Evolutionary conservation across 2,888 invertebrate genomes (phyloP).

Genomic region (Ochropleura leucogaster): DNA sequence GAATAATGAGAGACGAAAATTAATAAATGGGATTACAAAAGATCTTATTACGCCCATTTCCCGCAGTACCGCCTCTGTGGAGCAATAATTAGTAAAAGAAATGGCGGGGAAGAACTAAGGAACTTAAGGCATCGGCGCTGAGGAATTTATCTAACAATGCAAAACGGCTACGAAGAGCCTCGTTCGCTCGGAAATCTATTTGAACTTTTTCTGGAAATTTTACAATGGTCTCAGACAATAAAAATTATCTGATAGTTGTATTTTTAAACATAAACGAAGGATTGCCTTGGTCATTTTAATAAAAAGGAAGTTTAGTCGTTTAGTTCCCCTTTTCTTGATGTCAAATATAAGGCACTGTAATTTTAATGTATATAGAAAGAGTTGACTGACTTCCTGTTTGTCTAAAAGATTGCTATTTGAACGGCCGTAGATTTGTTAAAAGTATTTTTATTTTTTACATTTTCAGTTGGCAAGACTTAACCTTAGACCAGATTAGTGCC

Average conservation of each 20-base stretch:
- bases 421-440: not conserved
- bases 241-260: slow-evolving; percentile 55
- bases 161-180: slow-evolving; percentile 33
- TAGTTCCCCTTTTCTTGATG: not conserved
- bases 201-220: slow-evolving; percentile 50
- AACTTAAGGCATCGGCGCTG: slow-evolving; percentile 54
- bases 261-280: slow-evolving; percentile 21
- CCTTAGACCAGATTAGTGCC: no score
- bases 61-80: slow-evolving; percentile 77
- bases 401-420: not conserved
- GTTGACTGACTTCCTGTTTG: not conserved
- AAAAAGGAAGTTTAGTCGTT: not conserved
- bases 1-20: slow-evolving; percentile 76
- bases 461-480: no score
- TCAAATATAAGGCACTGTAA: not conserved
- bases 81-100: slow-evolving; percentile 84
- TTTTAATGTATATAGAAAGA: not conserved
- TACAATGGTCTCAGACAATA: slow-evolving; percentile 47
- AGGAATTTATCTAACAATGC: slow-evolving; percentile 63
- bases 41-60: slow-evolving; percentile 85
- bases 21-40: slow-evolving; percentile 82
- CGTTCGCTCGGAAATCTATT: slow-evolving; percentile 51
- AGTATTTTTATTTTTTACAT: no score
- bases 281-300: slow-evolving; percentile 3
- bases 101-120: slow-evolving; percentile 71